Conservation (phyloP, 2,113 vertebrate genomes). For the Tretioscincus oriximinensis region DNA sequence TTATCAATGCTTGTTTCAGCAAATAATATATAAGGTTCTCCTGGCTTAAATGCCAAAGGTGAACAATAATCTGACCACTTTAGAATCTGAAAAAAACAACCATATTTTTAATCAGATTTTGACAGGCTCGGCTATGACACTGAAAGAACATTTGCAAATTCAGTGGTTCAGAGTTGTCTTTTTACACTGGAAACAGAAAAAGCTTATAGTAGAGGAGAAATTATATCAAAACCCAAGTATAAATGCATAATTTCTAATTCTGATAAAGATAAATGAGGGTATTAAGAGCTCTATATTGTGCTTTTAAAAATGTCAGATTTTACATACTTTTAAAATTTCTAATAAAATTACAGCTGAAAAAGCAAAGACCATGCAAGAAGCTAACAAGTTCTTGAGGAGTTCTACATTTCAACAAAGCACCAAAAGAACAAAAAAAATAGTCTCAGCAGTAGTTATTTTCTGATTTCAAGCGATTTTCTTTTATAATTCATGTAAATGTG, state of each 20-base stretch:
- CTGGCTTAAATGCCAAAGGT: constrained; percentile 83
- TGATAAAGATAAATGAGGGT: constrained; percentile 31
- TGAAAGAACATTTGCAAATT: not conserved
- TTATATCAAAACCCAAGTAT: constrained; percentile 1
- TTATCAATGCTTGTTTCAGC: constrained; percentile 87
- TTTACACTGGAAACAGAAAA: not conserved
- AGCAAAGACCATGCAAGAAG: not conserved
- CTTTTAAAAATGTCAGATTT: not conserved
- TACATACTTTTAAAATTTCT: not conserved
- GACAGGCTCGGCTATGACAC: not conserved
- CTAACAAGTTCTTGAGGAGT: not conserved
- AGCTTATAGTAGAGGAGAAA: not conserved
- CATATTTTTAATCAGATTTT: not conserved
- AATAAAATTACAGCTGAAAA: not conserved
- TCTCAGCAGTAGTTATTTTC: not conserved
- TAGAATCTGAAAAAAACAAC: constrained; percentile 75
- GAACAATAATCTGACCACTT: constrained; percentile 90
- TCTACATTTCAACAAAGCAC: not conserved
- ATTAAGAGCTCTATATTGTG: not conserved
- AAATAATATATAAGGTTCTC: constrained; percentile 81
- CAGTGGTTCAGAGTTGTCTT: constrained; percentile 5
- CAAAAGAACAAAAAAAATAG: too few species aligned
- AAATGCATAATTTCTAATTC: constrained; percentile 3
- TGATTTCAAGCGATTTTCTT: not conserved
- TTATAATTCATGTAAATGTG: too few species aligned